phyloP scores from a whole-genome alignment of 2,888 invertebrate genomes.

The Phaedon cochleariae region DNA sequence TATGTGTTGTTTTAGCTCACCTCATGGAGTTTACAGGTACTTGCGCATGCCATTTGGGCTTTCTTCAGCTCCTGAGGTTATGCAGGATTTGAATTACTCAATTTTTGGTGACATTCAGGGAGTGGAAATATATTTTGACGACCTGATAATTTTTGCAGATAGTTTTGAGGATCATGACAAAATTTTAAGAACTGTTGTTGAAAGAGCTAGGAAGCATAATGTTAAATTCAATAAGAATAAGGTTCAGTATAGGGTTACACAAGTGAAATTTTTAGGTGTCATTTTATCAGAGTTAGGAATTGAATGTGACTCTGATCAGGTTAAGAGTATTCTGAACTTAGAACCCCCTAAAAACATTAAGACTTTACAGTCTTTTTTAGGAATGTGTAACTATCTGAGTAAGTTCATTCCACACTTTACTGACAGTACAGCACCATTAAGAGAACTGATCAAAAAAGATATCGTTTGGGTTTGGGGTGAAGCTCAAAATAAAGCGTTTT shows the following conservation, averaged over 20 bases:
- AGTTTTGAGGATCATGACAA: not conserved
- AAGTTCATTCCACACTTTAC: conserved; percentile 2
- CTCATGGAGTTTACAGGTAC: not conserved
- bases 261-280: not conserved
- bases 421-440: not conserved
- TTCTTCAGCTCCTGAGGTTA: not conserved
- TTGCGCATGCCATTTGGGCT: not conserved
- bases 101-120: not conserved
- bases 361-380: not conserved
- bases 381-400: conserved; percentile 5
- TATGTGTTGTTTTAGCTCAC: conserved; percentile 1
- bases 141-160: not conserved
- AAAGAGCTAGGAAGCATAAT: too few species aligned
- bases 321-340: not conserved
- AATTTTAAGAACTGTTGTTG: not conserved
- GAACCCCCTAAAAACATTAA: too few species aligned
- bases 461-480: conserved; percentile 1
- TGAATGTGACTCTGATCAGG: not conserved
- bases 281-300: not conserved
- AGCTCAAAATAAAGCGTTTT: conserved; percentile 5
- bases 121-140: not conserved
- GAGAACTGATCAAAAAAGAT: not conserved
- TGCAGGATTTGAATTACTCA: not conserved
- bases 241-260: not conserved
- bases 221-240: too few species aligned